These are phyloP conservation scores for Craniophora ligustri DNA, from an alignment of 2,888 invertebrate genomes.

Conservation along the genomic window DNA sequence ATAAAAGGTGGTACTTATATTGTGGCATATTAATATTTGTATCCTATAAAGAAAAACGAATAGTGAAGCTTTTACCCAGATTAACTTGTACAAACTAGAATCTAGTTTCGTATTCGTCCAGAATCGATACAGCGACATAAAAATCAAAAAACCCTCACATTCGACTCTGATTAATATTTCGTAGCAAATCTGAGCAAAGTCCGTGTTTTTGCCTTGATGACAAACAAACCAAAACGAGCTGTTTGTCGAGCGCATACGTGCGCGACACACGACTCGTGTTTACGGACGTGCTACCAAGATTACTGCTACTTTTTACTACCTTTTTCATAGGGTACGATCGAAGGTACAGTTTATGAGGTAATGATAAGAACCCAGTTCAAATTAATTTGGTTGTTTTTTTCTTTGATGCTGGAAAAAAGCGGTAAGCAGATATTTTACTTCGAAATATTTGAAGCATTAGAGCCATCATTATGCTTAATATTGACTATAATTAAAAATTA, in stretches of 20 bases:
- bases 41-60: no score
- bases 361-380: slow-evolving; percentile 14
- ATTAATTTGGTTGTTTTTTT: neutral
- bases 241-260: slow-evolving; percentile 11
- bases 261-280: slow-evolving; percentile 14
- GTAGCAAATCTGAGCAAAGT: neutral
- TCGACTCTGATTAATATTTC: slow-evolving; percentile 7
- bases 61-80: no score
- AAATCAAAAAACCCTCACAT: neutral
- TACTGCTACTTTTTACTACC: slow-evolving; percentile 22
- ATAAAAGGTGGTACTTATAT: no score
- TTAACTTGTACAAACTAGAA: no score
- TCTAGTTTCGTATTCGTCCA: no score
- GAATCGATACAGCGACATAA: neutral
- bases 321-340: slow-evolving; percentile 5
- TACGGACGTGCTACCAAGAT: slow-evolving; percentile 17
- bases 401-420: no score
- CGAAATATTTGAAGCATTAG: no score
- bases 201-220: slow-evolving; percentile 5
- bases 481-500: no score
- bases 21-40: no score
- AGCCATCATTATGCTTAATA: no score
- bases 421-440: neutral
- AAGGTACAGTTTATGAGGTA: slow-evolving; percentile 1
- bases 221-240: slow-evolving; percentile 11